Evolutionary conservation across 2,888 invertebrate genomes (phyloP), one percentile per base, ranked within the genome.

Genomic region (Bhutanitis thaidina): DNA sequence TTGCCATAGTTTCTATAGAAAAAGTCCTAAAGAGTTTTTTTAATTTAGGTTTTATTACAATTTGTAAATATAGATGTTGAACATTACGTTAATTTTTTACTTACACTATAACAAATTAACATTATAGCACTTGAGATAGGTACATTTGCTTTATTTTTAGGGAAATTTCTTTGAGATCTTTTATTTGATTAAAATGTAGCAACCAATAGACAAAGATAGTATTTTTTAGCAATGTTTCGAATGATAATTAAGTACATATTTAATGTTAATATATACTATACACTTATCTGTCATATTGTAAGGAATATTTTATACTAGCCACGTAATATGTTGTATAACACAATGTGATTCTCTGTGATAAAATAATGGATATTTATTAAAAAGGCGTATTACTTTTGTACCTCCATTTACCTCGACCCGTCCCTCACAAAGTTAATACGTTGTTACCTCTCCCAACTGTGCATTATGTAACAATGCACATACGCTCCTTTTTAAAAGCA

Each of bases 261-360:
- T 69, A 71, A 59, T 49, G 66, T 66, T 61, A 67, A 64, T 70
- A 74, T 72, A 70, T 61, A 55, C 56, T 63, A 62, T 62, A 62
- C 64, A 60, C 51, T 57, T 57, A 63, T 64, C 69, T 62, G 67
- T 71, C 80, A 77, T 75, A 75, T 69, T 73, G 69, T 85, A 81
- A 78, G 70, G 65, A 72, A 77, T 80, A 79, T 85, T 87, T 88
- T 88, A 77, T 88, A 89, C 80, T 84, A 87, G 80, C 80, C 85
- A 85, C 85, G 77, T 87, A 84, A 84, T 74, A 83, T 85, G 84
- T 87, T 88, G 81, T 87, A 80, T 85, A 80, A 89, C 86, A 87
- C 87, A 84, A 88, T 88, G 88, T 89, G 89, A 88, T 88, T 88
- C 88, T 87, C 89, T 89, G 89, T 89, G 89, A 89, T 89, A 89